Evolutionary conservation across 2,113 vertebrate species (phyloP), one percentile per base, ranked within the genome.

Genomic region (Clarias gariepinus): DNA sequence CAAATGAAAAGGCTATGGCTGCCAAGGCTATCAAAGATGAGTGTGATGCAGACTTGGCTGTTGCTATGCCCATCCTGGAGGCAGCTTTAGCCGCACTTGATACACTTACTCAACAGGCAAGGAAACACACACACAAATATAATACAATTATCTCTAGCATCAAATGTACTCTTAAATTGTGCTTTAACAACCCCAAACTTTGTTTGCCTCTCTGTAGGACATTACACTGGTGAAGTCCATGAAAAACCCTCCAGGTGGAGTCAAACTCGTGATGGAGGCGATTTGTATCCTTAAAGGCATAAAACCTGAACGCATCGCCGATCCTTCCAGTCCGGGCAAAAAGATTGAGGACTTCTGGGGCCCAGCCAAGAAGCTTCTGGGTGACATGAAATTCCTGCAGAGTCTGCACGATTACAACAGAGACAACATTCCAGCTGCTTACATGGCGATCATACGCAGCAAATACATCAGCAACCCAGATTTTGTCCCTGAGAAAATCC

Each of bases 211-310:
- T 84, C 25, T 87, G 73, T 85, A 98, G 97, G 97, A 98, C 90
- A 97, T 98, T 87, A 97, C 96, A 10, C 93, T 97, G 89, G 94
- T 98, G n/a, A 98, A 98, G 89, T 95, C 97, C 57, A 98, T 97
- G 97, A 98, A 98, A 92, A 97, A 95, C 83, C 97, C 97, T 30
- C 97, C 97, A 0, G 88, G 94, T 66, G 97, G 95, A 4, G 96
- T 98, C 77, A 98, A 97, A 90, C 91, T 98, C 73, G 97, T 97
- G 53, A 98, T 98, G 97, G 97, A 98, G 91, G 94, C 97, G 3
- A 96, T 97, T 88, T 98, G 97, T 86, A 98, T 98, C 86, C 93
- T 98, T 81, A 98, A 97, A 94, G 96, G 96, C 58, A 94, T 98
- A 87, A 98, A 97, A 90, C 93, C 97, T 1, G 97, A 97, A 87